Conservation (phyloP, 2,797 vertebrate species). For the Gambelia wislizenii region DNA sequence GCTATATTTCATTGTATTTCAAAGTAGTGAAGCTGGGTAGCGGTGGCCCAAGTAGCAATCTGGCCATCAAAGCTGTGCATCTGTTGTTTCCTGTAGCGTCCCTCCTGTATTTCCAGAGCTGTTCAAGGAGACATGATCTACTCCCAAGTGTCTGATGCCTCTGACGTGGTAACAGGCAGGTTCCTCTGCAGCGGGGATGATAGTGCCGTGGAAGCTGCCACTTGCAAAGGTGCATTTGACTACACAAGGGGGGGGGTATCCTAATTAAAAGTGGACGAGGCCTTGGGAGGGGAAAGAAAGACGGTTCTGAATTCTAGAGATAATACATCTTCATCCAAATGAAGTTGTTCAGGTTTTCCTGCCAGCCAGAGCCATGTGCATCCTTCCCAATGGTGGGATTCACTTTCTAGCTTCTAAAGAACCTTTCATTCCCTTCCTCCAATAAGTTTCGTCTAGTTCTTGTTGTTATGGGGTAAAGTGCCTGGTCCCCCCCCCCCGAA, state of each 20-base stretch:
- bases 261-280: background rate
- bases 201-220: slow-evolving; percentile 11
- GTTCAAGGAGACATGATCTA: slow-evolving; percentile 47
- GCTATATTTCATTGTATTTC: background rate
- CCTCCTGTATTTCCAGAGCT: slow-evolving; percentile 39
- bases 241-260: background rate
- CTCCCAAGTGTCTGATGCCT: slow-evolving; percentile 50
- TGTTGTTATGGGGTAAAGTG: no score
- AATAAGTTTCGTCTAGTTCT: no score
- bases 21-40: background rate
- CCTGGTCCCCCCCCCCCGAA: no score
- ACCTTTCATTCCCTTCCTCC: no score
- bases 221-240: slow-evolving; percentile 66
- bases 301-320: background rate
- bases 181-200: slow-evolving; percentile 71
- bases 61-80: background rate
- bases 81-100: slow-evolving; percentile 37
- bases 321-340: no score
- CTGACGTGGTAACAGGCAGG: slow-evolving; percentile 71
- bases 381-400: no score
- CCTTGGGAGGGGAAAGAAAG: background rate
- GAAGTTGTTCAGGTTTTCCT: no score
- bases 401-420: no score
- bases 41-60: background rate
- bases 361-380: no score